Conservation (phyloP, 1,140 invertebrate genomes). For the Dinothrombium tinctorium region DNA sequence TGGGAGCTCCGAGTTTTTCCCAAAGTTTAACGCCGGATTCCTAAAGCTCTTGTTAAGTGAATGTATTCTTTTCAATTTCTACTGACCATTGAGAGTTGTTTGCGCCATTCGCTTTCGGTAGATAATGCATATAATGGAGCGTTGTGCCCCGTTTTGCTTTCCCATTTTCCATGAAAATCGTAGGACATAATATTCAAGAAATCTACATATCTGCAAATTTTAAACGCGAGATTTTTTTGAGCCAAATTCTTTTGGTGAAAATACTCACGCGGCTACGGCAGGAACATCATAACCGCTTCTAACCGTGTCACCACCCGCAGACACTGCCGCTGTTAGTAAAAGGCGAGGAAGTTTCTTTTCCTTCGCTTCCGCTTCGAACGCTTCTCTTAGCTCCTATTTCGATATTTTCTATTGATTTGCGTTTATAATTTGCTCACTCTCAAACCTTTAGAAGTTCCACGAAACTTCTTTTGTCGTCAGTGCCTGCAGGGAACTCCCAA, state of each 20-base stretch:
- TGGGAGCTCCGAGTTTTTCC: conserved; percentile 52
- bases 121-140: conserved; percentile 65
- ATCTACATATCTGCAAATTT: conserved; percentile 47
- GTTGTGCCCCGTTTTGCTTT: conserved; percentile 67
- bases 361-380: conserved; percentile 72
- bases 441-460: conserved; percentile 58
- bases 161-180: conserved; percentile 85
- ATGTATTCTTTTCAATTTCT: neutral
- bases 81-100: conserved; percentile 58
- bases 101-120: conserved; percentile 70
- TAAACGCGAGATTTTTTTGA: neutral
- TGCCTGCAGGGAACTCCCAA: conserved; percentile 90
- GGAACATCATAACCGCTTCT: conserved; percentile 26
- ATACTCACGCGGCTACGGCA: conserved; percentile 5
- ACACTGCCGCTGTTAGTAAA: conserved; percentile 72
- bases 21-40: conserved; percentile 23
- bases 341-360: conserved; percentile 58
- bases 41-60: conserved; percentile 13
- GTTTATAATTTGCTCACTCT: neutral
- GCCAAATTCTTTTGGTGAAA: neutral
- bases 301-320: conserved; percentile 75
- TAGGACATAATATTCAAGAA: conserved; percentile 64
- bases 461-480: conserved; percentile 78
- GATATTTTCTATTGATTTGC: neutral
- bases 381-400: conserved; percentile 61